phyloP scores from a whole-genome alignment of 2,888 invertebrate species.

The Artemia sinica region DNA sequence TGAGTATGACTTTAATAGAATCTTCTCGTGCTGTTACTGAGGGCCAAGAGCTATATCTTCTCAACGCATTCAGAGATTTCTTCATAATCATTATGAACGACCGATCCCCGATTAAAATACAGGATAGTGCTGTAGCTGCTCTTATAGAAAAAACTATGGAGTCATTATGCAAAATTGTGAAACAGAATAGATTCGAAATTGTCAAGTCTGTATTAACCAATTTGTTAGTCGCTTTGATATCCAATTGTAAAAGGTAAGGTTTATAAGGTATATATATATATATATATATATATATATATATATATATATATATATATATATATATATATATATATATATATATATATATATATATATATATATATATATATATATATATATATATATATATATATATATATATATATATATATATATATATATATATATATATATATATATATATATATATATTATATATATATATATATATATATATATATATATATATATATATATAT shows the following conservation, averaged over 20 bases:
- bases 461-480: too few relatives aligned
- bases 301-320: background rate
- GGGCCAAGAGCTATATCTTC: background rate
- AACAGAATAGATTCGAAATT: background rate
- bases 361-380: background rate
- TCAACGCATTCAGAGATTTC: background rate
- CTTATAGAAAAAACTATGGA: background rate
- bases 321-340: slow-evolving; percentile 13
- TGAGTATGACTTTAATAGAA: background rate
- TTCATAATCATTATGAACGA: background rate
- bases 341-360: background rate
- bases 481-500: too few relatives aligned
- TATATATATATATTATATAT: too few relatives aligned
- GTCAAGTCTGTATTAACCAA: background rate
- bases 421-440: too few relatives aligned
- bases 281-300: too few relatives aligned
- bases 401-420: too few relatives aligned
- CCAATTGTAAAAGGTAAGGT: slow-evolving; percentile 11
- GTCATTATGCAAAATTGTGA: background rate
- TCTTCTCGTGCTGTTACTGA: background rate
- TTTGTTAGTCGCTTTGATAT: background rate
- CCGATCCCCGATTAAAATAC: background rate
- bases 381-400: too few relatives aligned
- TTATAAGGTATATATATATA: background rate
- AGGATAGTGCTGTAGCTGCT: background rate